Percentiles rank a stretch among this genome's conserved stretches.
Evolutionary conservation across 2,888 invertebrate species (phyloP).

Genomic region (Drosophila phalerata): DNA sequence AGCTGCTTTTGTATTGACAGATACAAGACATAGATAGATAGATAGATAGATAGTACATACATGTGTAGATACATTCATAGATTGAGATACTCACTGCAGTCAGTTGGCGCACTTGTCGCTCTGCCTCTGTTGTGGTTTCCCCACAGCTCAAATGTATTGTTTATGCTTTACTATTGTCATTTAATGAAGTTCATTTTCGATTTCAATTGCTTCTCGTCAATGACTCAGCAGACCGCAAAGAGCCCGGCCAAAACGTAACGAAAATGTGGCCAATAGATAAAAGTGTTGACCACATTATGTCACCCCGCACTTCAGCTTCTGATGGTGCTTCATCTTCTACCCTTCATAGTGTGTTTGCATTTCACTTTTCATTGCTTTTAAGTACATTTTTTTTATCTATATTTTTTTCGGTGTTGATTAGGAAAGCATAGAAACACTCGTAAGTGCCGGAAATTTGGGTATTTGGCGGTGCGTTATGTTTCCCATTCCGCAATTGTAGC

Average conservation of each 20-base stretch:
- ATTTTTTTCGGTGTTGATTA: conserved; percentile 31
- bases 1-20: conserved; percentile 32
- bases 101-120: conserved; percentile 40
- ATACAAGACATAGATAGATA: conserved; percentile 9
- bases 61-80: conserved; percentile 1
- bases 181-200: conserved; percentile 60
- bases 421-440: conserved; percentile 42
- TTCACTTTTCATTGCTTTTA: conserved; percentile 57
- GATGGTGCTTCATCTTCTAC: conserved; percentile 6
- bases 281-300: conserved; percentile 44
- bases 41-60: background rate
- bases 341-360: conserved; percentile 26
- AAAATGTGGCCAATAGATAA: conserved; percentile 18
- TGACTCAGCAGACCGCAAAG: conserved; percentile 15
- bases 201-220: conserved; percentile 18
- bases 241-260: background rate
- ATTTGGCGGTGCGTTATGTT: conserved; percentile 24
- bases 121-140: conserved; percentile 14
- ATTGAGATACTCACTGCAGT: conserved; percentile 26
- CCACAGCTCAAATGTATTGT: conserved; percentile 9
- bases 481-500: conserved; percentile 49
- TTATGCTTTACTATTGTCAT: conserved; percentile 37
- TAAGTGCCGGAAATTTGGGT: conserved; percentile 57
- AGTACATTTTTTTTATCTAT: conserved; percentile 24
- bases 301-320: conserved; percentile 22